Base-by-base conservation (phyloP, 1,140 invertebrate species). In the Dreissena polymorpha region DNA sequence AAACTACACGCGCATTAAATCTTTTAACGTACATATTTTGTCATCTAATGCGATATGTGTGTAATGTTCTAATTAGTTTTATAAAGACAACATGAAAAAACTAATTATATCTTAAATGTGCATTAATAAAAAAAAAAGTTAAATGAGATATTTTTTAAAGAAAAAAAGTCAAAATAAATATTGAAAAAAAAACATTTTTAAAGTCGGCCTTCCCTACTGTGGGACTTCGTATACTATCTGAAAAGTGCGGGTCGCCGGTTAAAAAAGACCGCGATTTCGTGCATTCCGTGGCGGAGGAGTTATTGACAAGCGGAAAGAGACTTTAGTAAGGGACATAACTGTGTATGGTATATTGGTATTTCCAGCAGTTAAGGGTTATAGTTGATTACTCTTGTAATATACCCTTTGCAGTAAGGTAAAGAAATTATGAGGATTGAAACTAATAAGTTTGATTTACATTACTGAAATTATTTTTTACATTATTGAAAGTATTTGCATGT, bases 211-310 rank as follows among this genome's bases (percentile, higher is more conserved):
- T 0, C 25, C 23, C 21, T 70, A n/a, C 51, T 72, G 13, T 27
- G 23, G 57, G 83, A 84, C 70, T 70, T 71, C 14, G n/a, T 84
- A n/a, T 84, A 29, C 27, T 25, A 50, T n/a, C 29, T 77, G 21
- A 70, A 65, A 16, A 10, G 16, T 6, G 23, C 27, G 12, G 75
- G 83, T 16, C 60, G 75, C 51, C 67, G 64, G 78, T 72, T 51
- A 71, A 71, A 18, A 84, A 84, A 64, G 50, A 78, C 55, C 77
- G 83, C 39, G 68, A 77, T 25, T 70, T 64, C 71, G 83, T 84
- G 10, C 83, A 84, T 23, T 13, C 39, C 18, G 74, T 84, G 8
- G 53, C 83, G 21, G 74, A 77, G 16, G 83, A 84, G 65, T 84
- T n/a, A 84, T 84, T 64, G 39, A 79, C 18, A 67, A 71, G 21